Base-by-base conservation (phyloP, 2,888 invertebrate genomes). In the Aphelenchoides bicaudatus region DNA sequence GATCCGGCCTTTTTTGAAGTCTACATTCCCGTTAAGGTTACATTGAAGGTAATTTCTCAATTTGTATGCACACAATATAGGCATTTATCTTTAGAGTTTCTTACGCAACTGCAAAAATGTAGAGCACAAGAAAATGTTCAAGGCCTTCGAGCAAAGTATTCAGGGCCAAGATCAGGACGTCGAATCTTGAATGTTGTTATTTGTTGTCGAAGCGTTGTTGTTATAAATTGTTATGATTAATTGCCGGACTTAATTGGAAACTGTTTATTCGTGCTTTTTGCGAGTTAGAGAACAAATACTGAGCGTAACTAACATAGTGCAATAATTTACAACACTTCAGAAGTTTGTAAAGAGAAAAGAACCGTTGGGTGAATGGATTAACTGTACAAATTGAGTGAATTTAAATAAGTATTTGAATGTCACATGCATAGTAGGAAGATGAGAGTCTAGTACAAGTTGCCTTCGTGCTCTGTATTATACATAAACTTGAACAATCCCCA, bases 1-100 rank as follows among this genome's bases (percentile, higher is more conserved):
- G 65, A 67, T n/a, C 65, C 68, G 5, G 70, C 68, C 2, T 75
- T 72, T 55, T 63, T 67, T 5, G 73, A 73, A 48, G 61, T 75
- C 16, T 46, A 65, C n/a, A 39, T 63, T 28, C 73, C 75, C 5
- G 54, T 74, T 37, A 43, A 34, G 8, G 30, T 38, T 21, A 50
- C 39, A 29, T 34, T 67, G 6, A 71, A 58, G 50, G 66, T 71
- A 38, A 54, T 3, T 56, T 56, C 19, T 47, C 21, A 27, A 34
- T n/a, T 3, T 29, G 6, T 13, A 3, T 29, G 8, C 25, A 48
- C 2, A 5, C 28, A 48, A 38, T 25, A 30, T 19, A 16, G 13
- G n/a, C n/a, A n/a, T n/a, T 39, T 21, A 4, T 54, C 4, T 61
- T 66, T 43, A 65, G 66, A 61, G 13, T 25, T 62, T 62, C 47